Percentiles rank a stretch among this genome's conserved stretches.
These are phyloP conservation scores for Caenorhabditis latens DNA, from an alignment of 1,140 invertebrate species.

Conservation along the genomic window DNA sequence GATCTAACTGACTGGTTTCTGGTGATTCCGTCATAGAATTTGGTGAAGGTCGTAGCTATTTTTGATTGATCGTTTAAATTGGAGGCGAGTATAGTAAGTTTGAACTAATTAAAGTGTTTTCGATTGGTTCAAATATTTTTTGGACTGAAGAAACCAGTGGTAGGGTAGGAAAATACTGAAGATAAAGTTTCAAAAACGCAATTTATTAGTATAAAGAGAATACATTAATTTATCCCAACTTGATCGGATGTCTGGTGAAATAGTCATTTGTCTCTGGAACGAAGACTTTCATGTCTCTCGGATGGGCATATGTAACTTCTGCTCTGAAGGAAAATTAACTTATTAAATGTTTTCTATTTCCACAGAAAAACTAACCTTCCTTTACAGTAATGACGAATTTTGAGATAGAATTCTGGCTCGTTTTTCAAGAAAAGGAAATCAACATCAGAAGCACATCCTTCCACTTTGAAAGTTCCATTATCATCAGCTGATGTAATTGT, in stretches of 20 bases:
- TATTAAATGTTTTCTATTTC: background rate
- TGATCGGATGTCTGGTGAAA: constrained; percentile 63
- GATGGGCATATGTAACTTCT: constrained; percentile 8
- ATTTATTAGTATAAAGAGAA: background rate
- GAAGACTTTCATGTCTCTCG: constrained; percentile 53
- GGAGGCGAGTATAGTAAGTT: background rate
- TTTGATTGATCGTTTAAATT: constrained; percentile 7
- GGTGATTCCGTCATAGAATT: constrained; percentile 19
- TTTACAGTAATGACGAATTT: constrained; percentile 62
- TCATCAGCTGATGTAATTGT: constrained; percentile 58
- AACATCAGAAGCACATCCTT: constrained; percentile 64
- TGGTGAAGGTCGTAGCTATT: constrained; percentile 40
- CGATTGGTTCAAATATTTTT: constrained; percentile 12
- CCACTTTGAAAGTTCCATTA: constrained; percentile 64
- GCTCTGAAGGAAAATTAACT: background rate
- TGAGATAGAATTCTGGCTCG: constrained; percentile 63
- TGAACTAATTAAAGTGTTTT: background rate
- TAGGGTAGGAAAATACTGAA: background rate
- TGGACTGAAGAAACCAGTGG: background rate
- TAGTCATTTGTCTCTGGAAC: constrained; percentile 65
- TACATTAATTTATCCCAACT: constrained; percentile 52
- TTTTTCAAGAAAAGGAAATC: constrained; percentile 61
- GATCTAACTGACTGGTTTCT: constrained; percentile 28
- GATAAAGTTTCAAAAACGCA: constrained; percentile 49
- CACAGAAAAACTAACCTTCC: constrained; percentile 31